Base-by-base conservation (phyloP, 2,113 vertebrate species). In the Rhineura floridana region DNA sequence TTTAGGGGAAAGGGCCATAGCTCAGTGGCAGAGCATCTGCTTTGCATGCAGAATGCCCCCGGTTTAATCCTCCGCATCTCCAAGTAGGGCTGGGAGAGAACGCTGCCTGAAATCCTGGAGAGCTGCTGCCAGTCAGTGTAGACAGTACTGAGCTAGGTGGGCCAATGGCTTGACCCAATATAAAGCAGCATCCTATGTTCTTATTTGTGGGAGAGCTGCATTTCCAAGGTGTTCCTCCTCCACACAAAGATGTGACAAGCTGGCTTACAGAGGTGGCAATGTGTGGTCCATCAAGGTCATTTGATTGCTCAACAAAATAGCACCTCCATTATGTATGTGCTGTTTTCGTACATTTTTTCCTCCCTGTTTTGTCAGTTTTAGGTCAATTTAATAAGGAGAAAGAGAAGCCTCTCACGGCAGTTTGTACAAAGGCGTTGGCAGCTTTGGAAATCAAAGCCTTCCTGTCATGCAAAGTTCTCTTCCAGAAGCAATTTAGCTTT, bases 341-440 rank as follows among this genome's bases (percentile, higher is more conserved):
- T 89, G 55, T 36, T 70, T 52, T 30, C 15, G 3, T 39, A 46
- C 17, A 33, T 42, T 69, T 90, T 28, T 21, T 0, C 36, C 0
- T 33, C 44, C 15, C 62, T 5, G 3, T 62, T 63, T 79, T 93
- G 91, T 91, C 93, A 94, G 88, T 94, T 95, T 86, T 81, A 90
- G 94, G 91, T 88, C 90, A 90, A 55, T 86, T 91, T 84, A 93
- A 72, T 59, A 85, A 59, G 28, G 46, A 28, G 21, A 78, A 44
- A 77, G 81, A 62, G 85, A 84, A 89, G 46, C 6, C 55, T 77
- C 55, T 28, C 44, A 83, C 33, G 80, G 77, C 85, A 88, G 59
- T 17, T 52, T 55, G 73, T 21, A 36, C 39, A 79, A 67, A 82
- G 50, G 0, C 13, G 84, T 6, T 87, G 93, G 42, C 87, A 72